These are phyloP conservation scores for Dorcus hopei DNA, from an alignment of 2,888 invertebrate species.

Conservation along the genomic window DNA sequence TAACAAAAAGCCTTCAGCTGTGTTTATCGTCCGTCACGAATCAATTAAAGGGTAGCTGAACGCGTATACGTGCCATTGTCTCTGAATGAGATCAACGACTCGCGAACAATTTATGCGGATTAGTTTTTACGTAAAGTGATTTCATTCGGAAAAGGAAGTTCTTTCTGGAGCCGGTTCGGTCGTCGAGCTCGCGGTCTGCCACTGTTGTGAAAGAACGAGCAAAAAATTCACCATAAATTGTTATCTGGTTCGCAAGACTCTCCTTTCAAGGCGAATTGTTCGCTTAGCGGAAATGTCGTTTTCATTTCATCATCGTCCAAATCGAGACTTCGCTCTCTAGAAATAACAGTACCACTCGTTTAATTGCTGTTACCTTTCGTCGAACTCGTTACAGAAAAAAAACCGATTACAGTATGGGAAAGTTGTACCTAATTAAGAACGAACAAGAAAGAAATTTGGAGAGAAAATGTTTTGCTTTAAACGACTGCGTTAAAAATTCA, in stretches of 20 bases:
- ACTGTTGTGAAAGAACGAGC: background rate
- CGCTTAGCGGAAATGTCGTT: slow-evolving; percentile 1
- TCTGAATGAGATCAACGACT: slow-evolving; percentile 20
- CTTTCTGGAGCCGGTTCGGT: slow-evolving; percentile 13
- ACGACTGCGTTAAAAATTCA: too few species aligned
- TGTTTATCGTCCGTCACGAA: too few species aligned
- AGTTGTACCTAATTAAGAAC: too few species aligned
- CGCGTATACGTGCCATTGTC: background rate
- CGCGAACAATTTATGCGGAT: slow-evolving; percentile 20
- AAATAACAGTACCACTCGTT: background rate
- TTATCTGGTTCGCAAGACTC: background rate
- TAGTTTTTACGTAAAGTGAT: slow-evolving; percentile 20
- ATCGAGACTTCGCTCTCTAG: background rate
- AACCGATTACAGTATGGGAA: too few species aligned
- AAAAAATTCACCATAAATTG: background rate
- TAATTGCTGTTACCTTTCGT: background rate
- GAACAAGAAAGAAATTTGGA: too few species aligned
- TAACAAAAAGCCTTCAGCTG: too few species aligned
- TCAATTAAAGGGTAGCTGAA: background rate
- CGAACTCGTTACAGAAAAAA: background rate
- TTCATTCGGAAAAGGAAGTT: slow-evolving; percentile 32
- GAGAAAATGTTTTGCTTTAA: too few species aligned
- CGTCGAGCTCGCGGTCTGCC: background rate
- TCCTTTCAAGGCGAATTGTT: background rate
- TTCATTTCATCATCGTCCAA: background rate